Evolutionary conservation across 2,888 invertebrate genomes (phyloP).

Genomic region (Drosophila demipolita): DNA sequence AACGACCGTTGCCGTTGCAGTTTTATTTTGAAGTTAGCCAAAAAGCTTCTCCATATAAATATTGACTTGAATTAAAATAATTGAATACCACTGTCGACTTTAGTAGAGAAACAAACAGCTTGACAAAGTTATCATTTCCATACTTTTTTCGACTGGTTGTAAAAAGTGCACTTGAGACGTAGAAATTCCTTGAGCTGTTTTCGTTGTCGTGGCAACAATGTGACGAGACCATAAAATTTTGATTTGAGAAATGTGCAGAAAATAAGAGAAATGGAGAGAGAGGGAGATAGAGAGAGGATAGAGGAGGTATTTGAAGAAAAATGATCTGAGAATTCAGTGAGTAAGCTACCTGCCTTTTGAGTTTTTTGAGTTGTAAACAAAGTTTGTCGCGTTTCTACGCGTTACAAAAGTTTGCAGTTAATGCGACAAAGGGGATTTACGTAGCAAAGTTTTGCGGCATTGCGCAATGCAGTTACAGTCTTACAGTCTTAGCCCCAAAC

Average conservation of each 20-base stretch:
- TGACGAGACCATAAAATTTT: conserved; percentile 78
- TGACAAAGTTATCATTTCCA: conserved; percentile 38
- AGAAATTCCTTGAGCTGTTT: conserved; percentile 44
- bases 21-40: not conserved
- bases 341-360: conserved; percentile 64
- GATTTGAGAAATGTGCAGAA: conserved; percentile 71
- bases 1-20: not conserved
- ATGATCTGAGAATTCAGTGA: conserved; percentile 48
- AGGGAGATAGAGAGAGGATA: not conserved
- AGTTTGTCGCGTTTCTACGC: conserved; percentile 71
- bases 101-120: conserved; percentile 19
- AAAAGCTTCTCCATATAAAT: not conserved
- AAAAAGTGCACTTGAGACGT: conserved; percentile 69
- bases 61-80: not conserved
- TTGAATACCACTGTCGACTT: not conserved
- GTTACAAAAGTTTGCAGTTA: conserved; percentile 72
- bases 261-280: not conserved
- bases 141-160: conserved; percentile 35
- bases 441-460: conserved; percentile 71
- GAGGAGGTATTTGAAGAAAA: conserved; percentile 20
- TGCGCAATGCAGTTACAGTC: conserved; percentile 67
- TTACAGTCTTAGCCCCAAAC: conserved; percentile 34
- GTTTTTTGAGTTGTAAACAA: conserved; percentile 75
- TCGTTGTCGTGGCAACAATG: conserved; percentile 74
- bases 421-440: conserved; percentile 80